phyloP scores from a whole-genome alignment of 2,113 vertebrate species.

The rat (Rattus norvegicus) region GRCr8 NC_086038.1:11665001-11665500 shows the following conservation, averaged over 20 bases:
- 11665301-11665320: slow-evolving; percentile 56
- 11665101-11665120: neutral
- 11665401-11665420: slow-evolving; percentile 53
- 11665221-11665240: neutral
- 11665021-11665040: too few relatives aligned
- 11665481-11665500: slow-evolving; percentile 44
- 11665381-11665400: slow-evolving; percentile 35
- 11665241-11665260: slow-evolving; percentile 38
- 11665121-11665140: too few relatives aligned
- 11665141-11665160: accelerated
- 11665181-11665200: neutral
- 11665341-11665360: neutral
- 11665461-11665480: neutral
- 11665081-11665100: neutral
- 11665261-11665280: neutral
- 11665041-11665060: neutral
- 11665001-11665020: neutral
- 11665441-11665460: slow-evolving; percentile 31
- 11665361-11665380: slow-evolving; percentile 2
- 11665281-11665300: slow-evolving; percentile 50
- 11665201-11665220: neutral
- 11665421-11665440: neutral
- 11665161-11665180: neutral
- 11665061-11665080: neutral
- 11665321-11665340: slow-evolving; percentile 43